These are phyloP conservation scores for Chionis minor DNA, from an alignment of 2,113 vertebrate species.

Conservation along the genomic window DNA sequence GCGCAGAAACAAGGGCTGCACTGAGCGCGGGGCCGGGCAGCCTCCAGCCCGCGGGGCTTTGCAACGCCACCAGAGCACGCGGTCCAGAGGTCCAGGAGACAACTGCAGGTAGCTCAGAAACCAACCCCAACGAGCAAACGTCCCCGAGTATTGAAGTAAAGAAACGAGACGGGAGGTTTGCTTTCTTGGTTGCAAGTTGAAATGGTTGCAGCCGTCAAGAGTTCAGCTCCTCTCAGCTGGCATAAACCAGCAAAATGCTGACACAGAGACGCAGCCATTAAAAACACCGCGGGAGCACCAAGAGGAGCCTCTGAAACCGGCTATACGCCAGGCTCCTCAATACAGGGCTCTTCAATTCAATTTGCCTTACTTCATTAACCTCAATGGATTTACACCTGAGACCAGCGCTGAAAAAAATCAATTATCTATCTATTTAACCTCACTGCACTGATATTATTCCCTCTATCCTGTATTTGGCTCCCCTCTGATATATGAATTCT, in stretches of 20 bases:
- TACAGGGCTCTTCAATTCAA: neutral
- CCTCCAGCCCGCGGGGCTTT: too few species aligned
- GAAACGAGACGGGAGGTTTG: accelerated
- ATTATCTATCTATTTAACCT: constrained; percentile 25
- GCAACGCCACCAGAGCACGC: too few species aligned
- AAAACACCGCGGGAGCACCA: neutral
- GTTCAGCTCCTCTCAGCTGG: neutral
- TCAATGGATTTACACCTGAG: neutral
- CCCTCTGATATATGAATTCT: neutral
- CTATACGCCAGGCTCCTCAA: neutral
- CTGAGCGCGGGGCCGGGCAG: neutral
- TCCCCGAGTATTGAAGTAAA: neutral
- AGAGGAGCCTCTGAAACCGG: neutral
- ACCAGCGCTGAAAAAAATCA: neutral
- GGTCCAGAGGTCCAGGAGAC: neutral
- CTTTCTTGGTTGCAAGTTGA: neutral
- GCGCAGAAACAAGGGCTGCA: neutral
- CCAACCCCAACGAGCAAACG: accelerated
- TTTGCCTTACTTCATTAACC: constrained; percentile 27
- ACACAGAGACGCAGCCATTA: neutral
- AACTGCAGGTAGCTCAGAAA: neutral
- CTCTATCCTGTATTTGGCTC: neutral
- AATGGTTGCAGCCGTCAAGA: neutral
- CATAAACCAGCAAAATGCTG: accelerated
- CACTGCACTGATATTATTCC: neutral